These are phyloP conservation scores for Poeciliopsis infans DNA, from an alignment of 2,797 vertebrate genomes.

Conservation along the genomic window DNA sequence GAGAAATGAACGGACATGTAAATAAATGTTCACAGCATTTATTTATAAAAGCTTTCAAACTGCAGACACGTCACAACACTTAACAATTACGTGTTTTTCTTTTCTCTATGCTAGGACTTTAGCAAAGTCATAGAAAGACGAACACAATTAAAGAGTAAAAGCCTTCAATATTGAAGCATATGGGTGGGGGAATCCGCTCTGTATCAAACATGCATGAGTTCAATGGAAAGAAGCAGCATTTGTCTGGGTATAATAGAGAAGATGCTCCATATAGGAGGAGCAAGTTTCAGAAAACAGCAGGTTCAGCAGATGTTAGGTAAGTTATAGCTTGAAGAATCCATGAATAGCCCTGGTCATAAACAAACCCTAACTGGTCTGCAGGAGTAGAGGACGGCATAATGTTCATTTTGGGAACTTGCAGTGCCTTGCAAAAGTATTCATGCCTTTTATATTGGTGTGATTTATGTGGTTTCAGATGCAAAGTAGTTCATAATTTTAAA, in stretches of 20 bases:
- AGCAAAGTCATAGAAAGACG: conserved; percentile 65
- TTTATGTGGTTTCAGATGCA: neutral
- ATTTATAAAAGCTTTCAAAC: conserved; percentile 77
- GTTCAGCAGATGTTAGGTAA: neutral
- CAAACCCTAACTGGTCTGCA: neutral
- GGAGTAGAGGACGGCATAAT: neutral
- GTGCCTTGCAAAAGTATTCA: conserved; percentile 1
- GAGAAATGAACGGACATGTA: neutral
- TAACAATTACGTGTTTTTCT: conserved; percentile 54
- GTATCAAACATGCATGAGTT: conserved; percentile 73
- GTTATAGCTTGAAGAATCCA: neutral
- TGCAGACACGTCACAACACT: conserved; percentile 69
- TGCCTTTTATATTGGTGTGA: neutral
- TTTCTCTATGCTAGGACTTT: conserved; percentile 56
- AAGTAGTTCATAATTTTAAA: neutral
- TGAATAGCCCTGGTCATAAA: conserved; percentile 1
- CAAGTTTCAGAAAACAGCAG: neutral
- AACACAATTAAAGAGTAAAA: conserved; percentile 62
- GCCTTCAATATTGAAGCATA: conserved; percentile 48
- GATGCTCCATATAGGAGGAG: neutral
- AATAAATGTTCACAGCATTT: conserved; percentile 65
- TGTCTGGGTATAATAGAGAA: conserved; percentile 2
- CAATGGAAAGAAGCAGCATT: conserved; percentile 46
- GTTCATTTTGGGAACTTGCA: neutral
- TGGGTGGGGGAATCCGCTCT: neutral